Conservation (phyloP, 2,113 vertebrate species). For the Pluvianellus socialis region DNA sequence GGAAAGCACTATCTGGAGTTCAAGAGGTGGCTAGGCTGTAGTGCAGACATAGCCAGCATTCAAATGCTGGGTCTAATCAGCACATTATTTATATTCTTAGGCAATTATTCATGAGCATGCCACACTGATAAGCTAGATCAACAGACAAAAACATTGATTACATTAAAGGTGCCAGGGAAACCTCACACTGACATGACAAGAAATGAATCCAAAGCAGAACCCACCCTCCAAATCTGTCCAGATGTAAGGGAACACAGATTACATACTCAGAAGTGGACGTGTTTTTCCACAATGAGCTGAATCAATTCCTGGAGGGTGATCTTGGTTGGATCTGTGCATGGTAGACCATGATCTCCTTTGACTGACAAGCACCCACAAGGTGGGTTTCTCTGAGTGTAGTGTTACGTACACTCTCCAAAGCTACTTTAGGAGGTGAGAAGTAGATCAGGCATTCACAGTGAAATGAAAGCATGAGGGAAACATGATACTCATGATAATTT, state of each 20-base stretch:
- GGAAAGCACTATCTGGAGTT: background rate
- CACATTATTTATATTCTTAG: background rate
- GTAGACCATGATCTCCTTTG: accelerated
- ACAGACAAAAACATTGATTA: background rate
- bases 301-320: background rate
- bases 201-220: background rate
- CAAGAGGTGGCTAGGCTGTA: background rate
- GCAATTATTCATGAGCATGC: background rate
- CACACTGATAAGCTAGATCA: background rate
- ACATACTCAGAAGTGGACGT: background rate
- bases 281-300: background rate
- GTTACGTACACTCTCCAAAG: background rate
- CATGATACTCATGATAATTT: background rate
- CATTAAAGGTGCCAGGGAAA: background rate
- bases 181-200: background rate
- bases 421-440: background rate
- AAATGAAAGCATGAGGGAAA: background rate
- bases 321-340: accelerated
- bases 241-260: background rate
- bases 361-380: background rate
- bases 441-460: background rate
- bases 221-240: background rate
- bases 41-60: background rate
- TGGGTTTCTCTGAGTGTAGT: background rate
- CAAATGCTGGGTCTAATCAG: background rate